Conservation (phyloP, 2,888 invertebrate species). For the Dicranocentrus wangi region DNA sequence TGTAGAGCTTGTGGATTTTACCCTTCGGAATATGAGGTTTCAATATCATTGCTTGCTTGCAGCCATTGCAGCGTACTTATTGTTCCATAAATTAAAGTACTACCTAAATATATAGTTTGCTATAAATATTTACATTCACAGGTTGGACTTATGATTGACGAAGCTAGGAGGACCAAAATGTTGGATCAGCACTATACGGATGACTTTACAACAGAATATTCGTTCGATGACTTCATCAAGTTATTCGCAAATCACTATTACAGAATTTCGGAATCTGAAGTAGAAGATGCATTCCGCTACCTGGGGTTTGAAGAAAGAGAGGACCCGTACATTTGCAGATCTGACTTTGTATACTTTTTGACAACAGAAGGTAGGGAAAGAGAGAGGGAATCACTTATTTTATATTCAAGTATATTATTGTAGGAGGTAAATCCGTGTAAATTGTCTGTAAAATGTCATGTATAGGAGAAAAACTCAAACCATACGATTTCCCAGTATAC, state of each 20-base stretch:
- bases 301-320: constrained; percentile 65
- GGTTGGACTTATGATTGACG: constrained; percentile 70
- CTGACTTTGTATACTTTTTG: constrained; percentile 64
- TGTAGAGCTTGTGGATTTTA: constrained; percentile 71
- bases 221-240: constrained; percentile 70
- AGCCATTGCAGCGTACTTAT: background rate
- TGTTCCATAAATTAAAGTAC: no score
- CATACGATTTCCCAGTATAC: constrained; percentile 54
- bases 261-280: constrained; percentile 46
- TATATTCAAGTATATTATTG: no score
- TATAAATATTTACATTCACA: constrained; percentile 21
- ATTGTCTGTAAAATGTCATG: background rate
- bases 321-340: constrained; percentile 62
- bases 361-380: constrained; percentile 62
- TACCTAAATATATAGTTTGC: no score
- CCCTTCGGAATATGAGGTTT: constrained; percentile 71
- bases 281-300: constrained; percentile 64
- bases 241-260: constrained; percentile 71
- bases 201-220: constrained; percentile 59
- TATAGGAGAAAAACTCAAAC: constrained; percentile 55
- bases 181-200: constrained; percentile 58
- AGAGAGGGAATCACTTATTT: no score
- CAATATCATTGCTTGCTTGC: background rate
- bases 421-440: background rate
- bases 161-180: constrained; percentile 64